Percentiles rank a stretch among this genome's conserved stretches.
phyloP scores from a whole-genome alignment of 2,113 vertebrate genomes.

The Galbula dea region DNA sequence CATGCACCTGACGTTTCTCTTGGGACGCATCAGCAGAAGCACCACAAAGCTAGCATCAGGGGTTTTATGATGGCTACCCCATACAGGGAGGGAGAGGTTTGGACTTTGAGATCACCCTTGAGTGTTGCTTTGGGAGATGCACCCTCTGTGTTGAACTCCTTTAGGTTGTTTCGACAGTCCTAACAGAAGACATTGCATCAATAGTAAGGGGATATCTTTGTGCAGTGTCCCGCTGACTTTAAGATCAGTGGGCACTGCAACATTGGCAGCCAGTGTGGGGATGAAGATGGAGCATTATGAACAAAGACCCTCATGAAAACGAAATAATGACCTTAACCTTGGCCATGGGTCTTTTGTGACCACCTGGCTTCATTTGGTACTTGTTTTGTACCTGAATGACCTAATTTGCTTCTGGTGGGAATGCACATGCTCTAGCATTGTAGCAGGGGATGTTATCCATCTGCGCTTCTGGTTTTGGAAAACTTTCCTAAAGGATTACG shows the following conservation, averaged over 20 bases:
- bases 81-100: too few species aligned
- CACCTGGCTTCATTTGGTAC: not conserved
- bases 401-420: not conserved
- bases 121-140: not conserved
- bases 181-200: too few species aligned
- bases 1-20: not conserved
- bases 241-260: not conserved
- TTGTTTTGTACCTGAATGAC: not conserved
- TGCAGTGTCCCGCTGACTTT: not conserved
- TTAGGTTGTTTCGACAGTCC: not conserved
- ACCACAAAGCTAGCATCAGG: not conserved
- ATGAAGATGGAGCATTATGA: not conserved
- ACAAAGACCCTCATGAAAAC: not conserved
- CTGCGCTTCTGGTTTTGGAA: not conserved
- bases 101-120: not conserved
- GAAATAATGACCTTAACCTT: not conserved
- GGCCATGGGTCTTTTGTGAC: not conserved
- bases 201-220: not conserved
- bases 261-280: not conserved
- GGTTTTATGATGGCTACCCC: not conserved
- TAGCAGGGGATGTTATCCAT: not conserved
- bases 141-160: not conserved
- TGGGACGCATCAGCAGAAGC: not conserved
- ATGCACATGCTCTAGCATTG: fast-evolving
- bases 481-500: not conserved